A percentile compares a stretch with the other conserved stretches of the same genome.
Conservation (phyloP, 2,113 vertebrate species). For the Microcebus tavaratra region DNA sequence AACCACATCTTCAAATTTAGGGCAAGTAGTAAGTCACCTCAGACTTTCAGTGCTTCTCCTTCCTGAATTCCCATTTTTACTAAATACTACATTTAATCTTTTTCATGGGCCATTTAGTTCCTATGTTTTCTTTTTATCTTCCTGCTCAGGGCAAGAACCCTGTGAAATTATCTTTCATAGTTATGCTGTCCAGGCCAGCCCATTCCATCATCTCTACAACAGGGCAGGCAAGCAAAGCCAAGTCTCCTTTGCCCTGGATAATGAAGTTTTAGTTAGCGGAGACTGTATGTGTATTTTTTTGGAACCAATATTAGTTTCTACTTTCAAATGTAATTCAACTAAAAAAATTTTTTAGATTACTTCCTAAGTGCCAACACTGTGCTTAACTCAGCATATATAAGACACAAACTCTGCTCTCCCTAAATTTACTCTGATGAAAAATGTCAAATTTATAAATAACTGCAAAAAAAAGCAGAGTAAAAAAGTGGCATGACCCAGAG, state of each 20-base stretch:
- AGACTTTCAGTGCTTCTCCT: not conserved
- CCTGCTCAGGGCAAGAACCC: not conserved
- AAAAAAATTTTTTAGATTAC: not conserved
- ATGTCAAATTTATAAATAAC: not conserved
- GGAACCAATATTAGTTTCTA: conserved; percentile 23
- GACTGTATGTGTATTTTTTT: not conserved
- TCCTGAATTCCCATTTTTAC: not conserved
- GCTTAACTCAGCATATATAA: conserved; percentile 9
- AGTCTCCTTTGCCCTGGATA: not conserved
- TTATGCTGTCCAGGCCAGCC: not conserved
- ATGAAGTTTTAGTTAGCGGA: not conserved
- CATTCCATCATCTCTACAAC: not conserved
- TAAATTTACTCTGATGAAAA: not conserved
- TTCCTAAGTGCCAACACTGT: not conserved
- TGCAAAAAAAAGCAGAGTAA: not conserved
- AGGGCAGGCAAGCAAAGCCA: not conserved
- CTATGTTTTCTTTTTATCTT: not conserved
- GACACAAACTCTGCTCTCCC: not conserved
- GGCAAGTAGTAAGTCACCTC: conserved; percentile 20
- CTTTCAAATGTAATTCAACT: conserved; percentile 5
- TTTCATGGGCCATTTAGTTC: not conserved
- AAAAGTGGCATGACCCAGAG: not conserved
- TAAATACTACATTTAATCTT: not conserved
- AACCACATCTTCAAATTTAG: conserved; percentile 40
- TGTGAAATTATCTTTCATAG: not conserved